These are phyloP conservation scores for Tauraco erythrolophus DNA, from an alignment of 2,113 vertebrate species.

Conservation along the genomic window DNA sequence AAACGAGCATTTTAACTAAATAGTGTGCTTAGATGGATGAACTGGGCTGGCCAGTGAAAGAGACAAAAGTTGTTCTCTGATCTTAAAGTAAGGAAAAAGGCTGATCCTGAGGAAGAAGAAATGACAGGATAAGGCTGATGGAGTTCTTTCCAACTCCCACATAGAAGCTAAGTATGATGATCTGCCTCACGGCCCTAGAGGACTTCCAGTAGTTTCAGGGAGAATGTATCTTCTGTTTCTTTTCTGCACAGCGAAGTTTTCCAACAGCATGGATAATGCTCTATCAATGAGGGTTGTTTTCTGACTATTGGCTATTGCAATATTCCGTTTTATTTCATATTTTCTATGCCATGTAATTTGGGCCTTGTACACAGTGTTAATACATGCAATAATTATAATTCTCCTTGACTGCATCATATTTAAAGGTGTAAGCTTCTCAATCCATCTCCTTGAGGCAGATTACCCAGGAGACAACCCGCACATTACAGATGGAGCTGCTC, in stretches of 20 bases:
- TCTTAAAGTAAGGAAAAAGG: background rate
- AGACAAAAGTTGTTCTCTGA: background rate
- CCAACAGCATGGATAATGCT: background rate
- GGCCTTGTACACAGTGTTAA: constrained; percentile 55
- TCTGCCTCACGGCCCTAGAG: constrained; percentile 5
- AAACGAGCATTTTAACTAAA: background rate
- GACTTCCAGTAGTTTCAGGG: constrained; percentile 9
- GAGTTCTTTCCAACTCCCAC: constrained; percentile 18
- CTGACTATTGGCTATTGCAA: background rate
- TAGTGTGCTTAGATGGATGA: background rate
- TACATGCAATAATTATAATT: constrained; percentile 76
- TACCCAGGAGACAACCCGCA: constrained; percentile 67
- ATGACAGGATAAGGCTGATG: background rate
- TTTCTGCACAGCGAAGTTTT: constrained; percentile 34
- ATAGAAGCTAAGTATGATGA: background rate
- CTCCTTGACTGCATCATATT: constrained; percentile 75
- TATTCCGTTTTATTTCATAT: constrained; percentile 32
- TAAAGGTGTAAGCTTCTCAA: constrained; percentile 73
- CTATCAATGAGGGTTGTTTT: background rate
- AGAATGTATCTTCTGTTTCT: background rate
- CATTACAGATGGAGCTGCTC: constrained; percentile 65
- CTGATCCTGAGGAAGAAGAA: background rate
- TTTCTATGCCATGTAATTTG: constrained; percentile 56
- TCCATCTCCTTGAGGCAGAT: constrained; percentile 72
- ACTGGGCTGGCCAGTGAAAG: background rate